These are phyloP conservation scores for Tenualosa ilisha DNA, from an alignment of 2,797 vertebrate genomes.

Conservation along the genomic window DNA sequence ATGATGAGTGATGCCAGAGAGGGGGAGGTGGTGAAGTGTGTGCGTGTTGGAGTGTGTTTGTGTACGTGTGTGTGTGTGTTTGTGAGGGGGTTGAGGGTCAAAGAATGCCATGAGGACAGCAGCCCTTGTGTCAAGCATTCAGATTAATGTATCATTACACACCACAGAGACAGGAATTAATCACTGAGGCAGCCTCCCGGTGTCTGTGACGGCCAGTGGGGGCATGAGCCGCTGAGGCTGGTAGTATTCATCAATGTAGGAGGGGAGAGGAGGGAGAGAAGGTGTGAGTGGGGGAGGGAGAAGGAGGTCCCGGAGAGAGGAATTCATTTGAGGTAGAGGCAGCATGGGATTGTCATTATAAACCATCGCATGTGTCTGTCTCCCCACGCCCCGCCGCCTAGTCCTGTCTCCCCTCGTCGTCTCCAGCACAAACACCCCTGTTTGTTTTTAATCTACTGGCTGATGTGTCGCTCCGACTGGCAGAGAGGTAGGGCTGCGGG, in stretches of 20 bases:
- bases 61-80: too few relatives aligned
- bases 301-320: constrained; percentile 35
- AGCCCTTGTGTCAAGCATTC: constrained; percentile 42
- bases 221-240: background rate
- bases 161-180: constrained; percentile 62
- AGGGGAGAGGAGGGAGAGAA: background rate
- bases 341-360: constrained; percentile 57
- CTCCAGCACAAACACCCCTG: constrained; percentile 11
- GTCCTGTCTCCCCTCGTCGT: background rate
- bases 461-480: constrained; percentile 17
- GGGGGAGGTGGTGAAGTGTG: constrained; percentile 30
- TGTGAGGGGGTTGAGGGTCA: constrained; percentile 5
- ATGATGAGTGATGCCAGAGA: constrained; percentile 47
- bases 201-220: background rate
- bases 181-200: constrained; percentile 47
- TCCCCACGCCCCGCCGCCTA: background rate
- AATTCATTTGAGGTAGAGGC: constrained; percentile 48
- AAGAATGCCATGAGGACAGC: background rate
- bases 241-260: background rate
- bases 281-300: background rate
- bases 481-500: background rate
- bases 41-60: too few relatives aligned
- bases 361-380: constrained; percentile 48
- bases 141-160: constrained; percentile 65
- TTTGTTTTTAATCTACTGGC: constrained; percentile 35